Conservation (phyloP, 2,888 invertebrate species). For the Caenorhabditis sp. region DNA sequence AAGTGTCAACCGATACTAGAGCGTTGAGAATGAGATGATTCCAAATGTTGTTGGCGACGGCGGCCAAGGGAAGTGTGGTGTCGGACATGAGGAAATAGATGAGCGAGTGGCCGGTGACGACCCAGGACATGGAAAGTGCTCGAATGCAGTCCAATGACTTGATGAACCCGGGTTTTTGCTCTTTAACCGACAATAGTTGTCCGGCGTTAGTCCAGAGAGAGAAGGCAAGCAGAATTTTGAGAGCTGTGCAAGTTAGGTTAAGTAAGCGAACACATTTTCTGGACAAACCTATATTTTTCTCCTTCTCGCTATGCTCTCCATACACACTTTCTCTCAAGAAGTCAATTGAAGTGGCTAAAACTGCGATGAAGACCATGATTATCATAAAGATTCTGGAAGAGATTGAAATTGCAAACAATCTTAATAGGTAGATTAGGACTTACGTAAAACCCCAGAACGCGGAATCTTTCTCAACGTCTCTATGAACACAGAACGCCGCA, state of each 20-base stretch:
- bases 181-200: slow-evolving; percentile 40
- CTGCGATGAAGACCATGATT: slow-evolving; percentile 18
- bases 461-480: slow-evolving; percentile 31
- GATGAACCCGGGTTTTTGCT: slow-evolving; percentile 63
- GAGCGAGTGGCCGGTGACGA: slow-evolving; percentile 58
- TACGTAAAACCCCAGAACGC: slow-evolving; percentile 50
- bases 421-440: background rate
- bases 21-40: slow-evolving; percentile 58
- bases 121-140: slow-evolving; percentile 70
- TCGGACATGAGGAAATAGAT: slow-evolving; percentile 40
- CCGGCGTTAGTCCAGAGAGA: slow-evolving; percentile 60
- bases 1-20: slow-evolving; percentile 68
- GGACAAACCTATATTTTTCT: slow-evolving; percentile 25
- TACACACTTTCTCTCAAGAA: slow-evolving; percentile 36
- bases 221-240: slow-evolving; percentile 43
- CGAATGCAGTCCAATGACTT: slow-evolving; percentile 67
- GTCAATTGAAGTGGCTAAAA: slow-evolving; percentile 17
- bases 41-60: slow-evolving; percentile 19
- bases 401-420: background rate
- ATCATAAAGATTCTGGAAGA: slow-evolving; percentile 35
- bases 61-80: background rate
- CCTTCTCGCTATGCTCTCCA: slow-evolving; percentile 15
- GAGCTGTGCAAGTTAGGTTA: no score
- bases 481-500: slow-evolving; percentile 20
- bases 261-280: no score